Evolutionary conservation across 2,888 invertebrate genomes (phyloP).

Genomic region (Megastigmus dorsalis): DNA sequence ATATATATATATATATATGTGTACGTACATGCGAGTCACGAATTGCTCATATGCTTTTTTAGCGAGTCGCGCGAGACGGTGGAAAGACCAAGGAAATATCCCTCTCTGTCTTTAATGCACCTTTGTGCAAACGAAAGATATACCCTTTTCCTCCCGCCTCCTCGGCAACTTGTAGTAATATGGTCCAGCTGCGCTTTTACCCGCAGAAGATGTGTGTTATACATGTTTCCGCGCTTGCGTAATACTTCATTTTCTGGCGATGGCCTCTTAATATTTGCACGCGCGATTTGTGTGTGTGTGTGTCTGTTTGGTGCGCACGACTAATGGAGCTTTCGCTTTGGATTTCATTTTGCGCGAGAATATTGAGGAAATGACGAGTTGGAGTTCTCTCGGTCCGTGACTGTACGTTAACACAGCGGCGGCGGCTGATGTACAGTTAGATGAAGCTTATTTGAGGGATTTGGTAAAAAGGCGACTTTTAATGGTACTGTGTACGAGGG

Average conservation of each 20-base stretch:
- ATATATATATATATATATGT: no score
- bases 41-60: no score
- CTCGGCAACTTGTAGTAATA: no score
- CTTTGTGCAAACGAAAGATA: not conserved
- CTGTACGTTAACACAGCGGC: not conserved
- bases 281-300: no score
- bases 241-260: slow-evolving; percentile 15
- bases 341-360: not conserved
- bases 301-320: not conserved
- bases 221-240: slow-evolving; percentile 22
- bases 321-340: slow-evolving; percentile 29
- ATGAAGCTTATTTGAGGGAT: not conserved
- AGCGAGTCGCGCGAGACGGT: not conserved
- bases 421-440: not conserved
- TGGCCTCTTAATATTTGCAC: not conserved
- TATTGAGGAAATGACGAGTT: slow-evolving; percentile 31
- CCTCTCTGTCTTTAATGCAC: not conserved
- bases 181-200: not conserved
- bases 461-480: not conserved
- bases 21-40: not conserved
- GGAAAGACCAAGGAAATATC: not conserved
- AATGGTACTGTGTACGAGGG: no score
- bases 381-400: no score
- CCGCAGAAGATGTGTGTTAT: not conserved
- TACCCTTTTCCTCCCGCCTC: not conserved